Evolutionary conservation across 1,140 invertebrate genomes (phyloP), one percentile per base, ranked within the genome.

Genomic region (Danaus plexippus): DNA sequence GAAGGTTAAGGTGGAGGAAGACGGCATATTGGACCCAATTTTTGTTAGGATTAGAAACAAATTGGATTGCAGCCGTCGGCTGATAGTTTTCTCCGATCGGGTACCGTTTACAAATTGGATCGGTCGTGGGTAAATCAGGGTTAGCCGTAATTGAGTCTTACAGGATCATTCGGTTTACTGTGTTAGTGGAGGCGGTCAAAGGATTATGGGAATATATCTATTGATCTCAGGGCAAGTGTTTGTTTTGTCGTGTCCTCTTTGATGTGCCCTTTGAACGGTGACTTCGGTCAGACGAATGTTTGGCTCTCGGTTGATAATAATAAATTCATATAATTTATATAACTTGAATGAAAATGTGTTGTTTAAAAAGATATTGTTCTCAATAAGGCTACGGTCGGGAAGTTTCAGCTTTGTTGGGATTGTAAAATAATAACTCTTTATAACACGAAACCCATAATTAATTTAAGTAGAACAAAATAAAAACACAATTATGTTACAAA

Each of bases 101-200:
- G 65, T 56, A 64, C 64, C 60, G 80, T 74, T 77, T 82, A 84
- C 80, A 86, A 86, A 86, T 86, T 86, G 83, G 80, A 76, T 85
- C 75, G 75, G 77, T 77, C 75, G 75, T 71, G 77, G 78, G 75
- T 80, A 80, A 79, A 81, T 83, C 77, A 75, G 83, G 80, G 80
- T 80, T 69, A 75, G 59, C 75, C 71, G 81, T 86, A 86, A 86
- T 86, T 83, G 83, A 83, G 83, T 83, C 74, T 84, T 85, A 86
- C 72, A 77, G 79, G 75, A 81, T 80, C 71, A 77, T 86, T 86
- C 73, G 79, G 76, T 76, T 80, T 71, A 76, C 63, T 65, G 64
- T 62, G 63, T 63, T 58, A 66, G 67, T 68, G 63, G 67, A 64
- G 63, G 71, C 67, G 80, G 75, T 75, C 79, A 80, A 82, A 83